Conservation (phyloP, 2,888 invertebrate genomes). For the Epinotia demarniana region DNA sequence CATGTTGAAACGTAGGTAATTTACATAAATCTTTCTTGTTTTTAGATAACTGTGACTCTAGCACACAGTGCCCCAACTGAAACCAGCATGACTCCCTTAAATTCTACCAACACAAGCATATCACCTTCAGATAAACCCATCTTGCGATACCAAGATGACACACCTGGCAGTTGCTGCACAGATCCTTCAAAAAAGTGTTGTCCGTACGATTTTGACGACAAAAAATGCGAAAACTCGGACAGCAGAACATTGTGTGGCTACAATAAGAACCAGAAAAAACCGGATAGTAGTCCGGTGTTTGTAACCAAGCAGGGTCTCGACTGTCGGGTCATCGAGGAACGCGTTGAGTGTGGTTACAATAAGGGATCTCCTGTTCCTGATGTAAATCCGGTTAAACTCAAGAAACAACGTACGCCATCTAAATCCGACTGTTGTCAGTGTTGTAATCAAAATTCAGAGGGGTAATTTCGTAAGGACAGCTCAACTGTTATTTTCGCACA, state of each 20-base stretch:
- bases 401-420: background rate
- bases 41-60: constrained; percentile 15
- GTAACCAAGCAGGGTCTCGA: constrained; percentile 14
- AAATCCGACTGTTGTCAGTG: background rate
- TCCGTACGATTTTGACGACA: constrained; percentile 12
- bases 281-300: background rate
- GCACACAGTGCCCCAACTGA: constrained; percentile 11
- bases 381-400: background rate
- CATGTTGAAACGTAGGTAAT: background rate
- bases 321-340: background rate
- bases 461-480: too few relatives aligned
- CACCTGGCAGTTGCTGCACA: constrained; percentile 12
- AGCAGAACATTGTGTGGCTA: constrained; percentile 17
- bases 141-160: constrained; percentile 15
- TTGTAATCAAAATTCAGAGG: background rate
- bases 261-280: constrained; percentile 21
- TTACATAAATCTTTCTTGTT: background rate
- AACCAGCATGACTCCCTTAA: background rate
- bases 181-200: constrained; percentile 22
- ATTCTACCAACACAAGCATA: background rate
- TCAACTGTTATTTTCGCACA: too few relatives aligned
- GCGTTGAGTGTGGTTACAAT: constrained; percentile 19
- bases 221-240: constrained; percentile 4
- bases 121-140: constrained; percentile 12
- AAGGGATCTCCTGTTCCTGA: background rate